These are phyloP conservation scores for Eudyptes chrysolophus DNA, from an alignment of 2,113 vertebrate genomes.

Conservation along the genomic window DNA sequence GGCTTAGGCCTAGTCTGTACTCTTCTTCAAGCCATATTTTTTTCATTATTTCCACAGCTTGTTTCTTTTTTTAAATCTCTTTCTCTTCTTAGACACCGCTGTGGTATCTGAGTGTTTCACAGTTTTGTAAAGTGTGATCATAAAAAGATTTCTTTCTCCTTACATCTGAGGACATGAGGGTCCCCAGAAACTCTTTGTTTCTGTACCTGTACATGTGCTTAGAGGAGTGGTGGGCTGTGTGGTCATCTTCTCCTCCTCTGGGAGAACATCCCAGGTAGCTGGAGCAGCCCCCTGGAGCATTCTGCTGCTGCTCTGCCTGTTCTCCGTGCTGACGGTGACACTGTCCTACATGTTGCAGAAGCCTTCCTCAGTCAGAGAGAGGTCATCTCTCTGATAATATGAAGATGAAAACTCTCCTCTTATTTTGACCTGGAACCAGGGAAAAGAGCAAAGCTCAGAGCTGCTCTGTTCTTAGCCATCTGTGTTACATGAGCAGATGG, in stretches of 20 bases:
- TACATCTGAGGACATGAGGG: not conserved
- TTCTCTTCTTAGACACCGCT: not conserved
- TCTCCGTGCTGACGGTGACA: accelerated
- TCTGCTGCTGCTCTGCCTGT: not conserved
- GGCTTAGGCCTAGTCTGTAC: not conserved
- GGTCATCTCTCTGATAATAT: not conserved
- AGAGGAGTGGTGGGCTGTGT: not conserved
- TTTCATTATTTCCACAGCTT: not conserved
- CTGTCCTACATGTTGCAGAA: not conserved
- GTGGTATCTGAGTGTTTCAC: not conserved
- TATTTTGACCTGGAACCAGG: not conserved
- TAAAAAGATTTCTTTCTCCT: not conserved
- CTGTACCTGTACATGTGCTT: not conserved
- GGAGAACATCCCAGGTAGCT: not conserved
- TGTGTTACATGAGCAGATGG: not conserved
- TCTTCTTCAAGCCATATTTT: not conserved
- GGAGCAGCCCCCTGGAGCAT: accelerated
- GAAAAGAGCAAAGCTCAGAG: not conserved
- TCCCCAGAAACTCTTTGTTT: not conserved
- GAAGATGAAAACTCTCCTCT: not conserved
- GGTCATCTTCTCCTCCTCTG: not conserved
- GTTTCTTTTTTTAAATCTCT: not conserved
- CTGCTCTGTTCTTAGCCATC: not conserved
- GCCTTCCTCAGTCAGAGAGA: not conserved
- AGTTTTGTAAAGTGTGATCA: not conserved